Percentiles rank a stretch among this genome's conserved stretches.
Evolutionary conservation across 2,888 invertebrate species (phyloP).

Genomic region (Trachelus iudaicus): DNA sequence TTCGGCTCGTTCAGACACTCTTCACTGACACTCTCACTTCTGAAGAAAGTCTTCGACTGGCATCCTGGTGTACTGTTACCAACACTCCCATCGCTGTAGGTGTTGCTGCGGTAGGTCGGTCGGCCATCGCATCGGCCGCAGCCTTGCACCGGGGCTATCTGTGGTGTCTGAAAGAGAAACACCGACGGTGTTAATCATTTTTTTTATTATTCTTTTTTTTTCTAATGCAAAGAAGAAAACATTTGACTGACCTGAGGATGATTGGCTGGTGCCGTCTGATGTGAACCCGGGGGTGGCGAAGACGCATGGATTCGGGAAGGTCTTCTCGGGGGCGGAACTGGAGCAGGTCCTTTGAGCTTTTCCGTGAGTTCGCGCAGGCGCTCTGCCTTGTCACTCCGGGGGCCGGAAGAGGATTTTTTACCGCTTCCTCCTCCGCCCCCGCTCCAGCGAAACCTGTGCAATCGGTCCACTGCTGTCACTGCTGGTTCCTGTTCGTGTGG

Average conservation of each 20-base stretch:
- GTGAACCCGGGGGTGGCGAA: slow-evolving; percentile 49
- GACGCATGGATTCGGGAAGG: slow-evolving; percentile 61
- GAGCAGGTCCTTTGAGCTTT: slow-evolving; percentile 75
- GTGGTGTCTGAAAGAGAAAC: slow-evolving; percentile 9
- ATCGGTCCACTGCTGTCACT: slow-evolving; percentile 82
- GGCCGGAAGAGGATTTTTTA: slow-evolving; percentile 58
- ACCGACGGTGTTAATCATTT: neutral
- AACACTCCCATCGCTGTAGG: slow-evolving; percentile 51
- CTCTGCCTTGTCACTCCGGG: slow-evolving; percentile 76
- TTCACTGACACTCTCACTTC: slow-evolving; percentile 59
- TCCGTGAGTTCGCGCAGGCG: slow-evolving; percentile 81
- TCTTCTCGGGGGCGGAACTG: slow-evolving; percentile 55
- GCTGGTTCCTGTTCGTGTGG: slow-evolving; percentile 55
- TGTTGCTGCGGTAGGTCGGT: slow-evolving; percentile 45
- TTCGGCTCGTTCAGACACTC: slow-evolving; percentile 46
- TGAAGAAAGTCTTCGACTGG: slow-evolving; percentile 35
- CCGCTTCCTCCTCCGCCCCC: slow-evolving; percentile 58
- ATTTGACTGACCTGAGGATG: slow-evolving; percentile 66
- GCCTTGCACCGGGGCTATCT: slow-evolving; percentile 7
- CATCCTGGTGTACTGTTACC: slow-evolving; percentile 20
- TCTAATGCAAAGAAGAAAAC: neutral
- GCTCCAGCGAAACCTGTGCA: slow-evolving; percentile 77
- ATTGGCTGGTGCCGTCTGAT: slow-evolving; percentile 54
- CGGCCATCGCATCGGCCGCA: slow-evolving; percentile 45
- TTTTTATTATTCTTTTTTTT: neutral